These are phyloP conservation scores for Vombatus ursinus DNA, from an alignment of 2,113 vertebrate genomes.

Conservation along the genomic window DNA sequence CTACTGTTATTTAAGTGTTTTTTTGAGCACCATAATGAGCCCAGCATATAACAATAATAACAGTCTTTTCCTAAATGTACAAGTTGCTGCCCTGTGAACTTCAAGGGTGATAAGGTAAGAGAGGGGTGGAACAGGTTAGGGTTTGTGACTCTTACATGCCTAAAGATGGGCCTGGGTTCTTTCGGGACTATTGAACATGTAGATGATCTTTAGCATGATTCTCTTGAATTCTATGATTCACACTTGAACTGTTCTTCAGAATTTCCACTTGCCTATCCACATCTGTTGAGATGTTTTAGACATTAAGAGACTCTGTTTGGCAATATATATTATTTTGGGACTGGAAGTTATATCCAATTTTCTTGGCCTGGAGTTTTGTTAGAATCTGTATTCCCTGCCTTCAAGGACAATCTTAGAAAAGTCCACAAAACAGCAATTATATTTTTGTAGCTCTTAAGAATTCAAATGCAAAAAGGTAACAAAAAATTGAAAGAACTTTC, in stretches of 20 bases:
- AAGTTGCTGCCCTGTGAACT: neutral
- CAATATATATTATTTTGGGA: neutral
- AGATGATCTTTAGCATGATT: neutral
- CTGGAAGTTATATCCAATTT: neutral
- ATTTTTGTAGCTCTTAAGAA: neutral
- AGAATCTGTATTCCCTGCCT: neutral
- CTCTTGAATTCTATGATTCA: neutral
- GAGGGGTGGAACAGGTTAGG: neutral
- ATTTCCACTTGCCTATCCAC: slow-evolving; percentile 16
- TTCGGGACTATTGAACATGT: neutral
- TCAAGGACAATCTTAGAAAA: slow-evolving; percentile 55
- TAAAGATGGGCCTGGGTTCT: slow-evolving; percentile 19
- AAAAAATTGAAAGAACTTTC: neutral
- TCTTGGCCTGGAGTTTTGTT: neutral
- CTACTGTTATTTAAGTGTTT: neutral
- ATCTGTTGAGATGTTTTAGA: slow-evolving; percentile 48
- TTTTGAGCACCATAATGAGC: neutral
- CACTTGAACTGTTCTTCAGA: slow-evolving; percentile 49
- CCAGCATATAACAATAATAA: neutral
- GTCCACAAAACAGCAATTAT: neutral
- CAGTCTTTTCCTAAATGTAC: neutral
- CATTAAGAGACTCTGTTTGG: neutral
- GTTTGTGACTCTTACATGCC: slow-evolving; percentile 52
- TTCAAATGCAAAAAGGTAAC: neutral
- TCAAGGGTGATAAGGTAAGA: neutral